Evolutionary conservation across 2,113 vertebrate species (phyloP).

Genomic region (Pipa parva): DNA sequence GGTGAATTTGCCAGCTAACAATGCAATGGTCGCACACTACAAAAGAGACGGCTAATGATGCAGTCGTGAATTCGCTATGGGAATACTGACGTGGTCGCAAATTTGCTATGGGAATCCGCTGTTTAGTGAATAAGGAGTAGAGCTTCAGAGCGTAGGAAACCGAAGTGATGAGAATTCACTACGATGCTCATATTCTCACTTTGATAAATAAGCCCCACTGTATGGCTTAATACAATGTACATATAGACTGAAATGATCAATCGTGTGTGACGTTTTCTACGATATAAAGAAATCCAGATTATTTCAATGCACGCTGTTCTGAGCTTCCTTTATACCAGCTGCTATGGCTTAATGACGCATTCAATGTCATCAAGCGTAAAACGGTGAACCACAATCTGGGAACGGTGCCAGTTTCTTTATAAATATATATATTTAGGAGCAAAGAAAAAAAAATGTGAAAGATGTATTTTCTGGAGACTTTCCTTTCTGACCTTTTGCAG

Average conservation of each 20-base stretch:
- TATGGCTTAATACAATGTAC: not conserved
- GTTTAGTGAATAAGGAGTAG: not conserved
- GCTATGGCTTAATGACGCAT: constrained; percentile 21
- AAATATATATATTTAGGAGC: constrained; percentile 13
- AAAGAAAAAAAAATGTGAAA: constrained; percentile 1
- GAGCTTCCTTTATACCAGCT: constrained; percentile 12
- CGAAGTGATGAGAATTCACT: too few relatives aligned
- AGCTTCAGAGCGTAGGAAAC: too few relatives aligned
- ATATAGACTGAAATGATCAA: constrained; percentile 4
- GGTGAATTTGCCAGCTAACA: too few relatives aligned
- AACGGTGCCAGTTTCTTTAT: constrained; percentile 10
- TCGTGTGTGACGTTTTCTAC: constrained; percentile 13
- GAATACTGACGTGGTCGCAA: too few relatives aligned
- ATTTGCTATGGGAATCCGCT: too few relatives aligned
- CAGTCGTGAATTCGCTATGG: too few relatives aligned
- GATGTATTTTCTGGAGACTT: too few relatives aligned
- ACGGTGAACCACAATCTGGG: constrained; percentile 24
- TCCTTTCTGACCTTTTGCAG: not conserved
- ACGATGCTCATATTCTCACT: too few relatives aligned
- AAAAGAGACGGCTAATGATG: too few relatives aligned
- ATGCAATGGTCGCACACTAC: too few relatives aligned
- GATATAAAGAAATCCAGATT: not conserved
- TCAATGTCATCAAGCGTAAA: constrained; percentile 2
- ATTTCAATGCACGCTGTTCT: constrained; percentile 5
- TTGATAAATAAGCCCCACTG: too few relatives aligned